Conservation (phyloP, 2,888 invertebrate species). For the Steinernema scapterisci region DNA sequence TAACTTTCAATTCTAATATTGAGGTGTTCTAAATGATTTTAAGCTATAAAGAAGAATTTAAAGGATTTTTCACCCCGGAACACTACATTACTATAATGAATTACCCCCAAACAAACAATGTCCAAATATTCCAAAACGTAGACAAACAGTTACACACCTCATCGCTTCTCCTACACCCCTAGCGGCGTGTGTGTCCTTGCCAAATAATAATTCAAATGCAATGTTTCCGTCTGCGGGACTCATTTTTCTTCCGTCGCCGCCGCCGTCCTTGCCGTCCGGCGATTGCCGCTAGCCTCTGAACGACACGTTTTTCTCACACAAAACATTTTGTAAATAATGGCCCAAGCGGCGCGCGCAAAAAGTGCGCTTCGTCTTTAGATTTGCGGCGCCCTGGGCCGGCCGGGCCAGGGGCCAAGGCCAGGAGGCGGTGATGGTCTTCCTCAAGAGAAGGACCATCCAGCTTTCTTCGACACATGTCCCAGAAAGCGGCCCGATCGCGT, state of each 20-base stretch:
- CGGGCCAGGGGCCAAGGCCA: background rate
- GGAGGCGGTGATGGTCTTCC: no score
- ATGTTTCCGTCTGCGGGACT: background rate
- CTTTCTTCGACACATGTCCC: constrained; percentile 12
- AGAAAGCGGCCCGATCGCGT: constrained; percentile 2
- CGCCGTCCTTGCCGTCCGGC: background rate
- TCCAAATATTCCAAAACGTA: background rate
- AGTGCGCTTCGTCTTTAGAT: background rate
- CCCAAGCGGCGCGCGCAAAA: constrained; percentile 10
- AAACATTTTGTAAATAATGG: constrained; percentile 31
- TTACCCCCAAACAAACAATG: no score
- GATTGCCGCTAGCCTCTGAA: background rate
- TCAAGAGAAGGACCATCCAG: no score
- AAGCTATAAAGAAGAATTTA: no score
- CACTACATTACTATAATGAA: no score
- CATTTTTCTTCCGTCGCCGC: background rate
- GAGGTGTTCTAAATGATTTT: no score
- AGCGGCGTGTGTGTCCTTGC: background rate
- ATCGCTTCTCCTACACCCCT: no score
- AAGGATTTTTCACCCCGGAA: no score
- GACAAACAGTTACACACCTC: background rate
- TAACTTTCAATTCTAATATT: background rate
- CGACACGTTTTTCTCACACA: constrained; percentile 26
- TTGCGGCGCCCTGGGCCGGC: background rate
- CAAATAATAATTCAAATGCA: constrained; percentile 11